These are phyloP conservation scores for Sphaeridia pumilis DNA, from an alignment of 2,888 invertebrate species.

Conservation along the genomic window DNA sequence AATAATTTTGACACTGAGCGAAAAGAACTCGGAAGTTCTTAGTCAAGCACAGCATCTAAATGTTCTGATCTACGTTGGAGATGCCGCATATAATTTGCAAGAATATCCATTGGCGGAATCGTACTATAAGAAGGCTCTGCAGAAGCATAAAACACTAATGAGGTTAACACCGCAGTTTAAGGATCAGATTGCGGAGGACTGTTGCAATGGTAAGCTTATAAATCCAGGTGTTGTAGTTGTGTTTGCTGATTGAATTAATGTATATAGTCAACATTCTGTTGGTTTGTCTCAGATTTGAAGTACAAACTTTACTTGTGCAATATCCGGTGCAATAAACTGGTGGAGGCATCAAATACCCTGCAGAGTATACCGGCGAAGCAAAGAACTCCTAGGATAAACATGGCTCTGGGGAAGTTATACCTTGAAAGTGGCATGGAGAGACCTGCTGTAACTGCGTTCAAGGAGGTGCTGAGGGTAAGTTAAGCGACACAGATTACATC, in stretches of 20 bases:
- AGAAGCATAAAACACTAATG: slow-evolving; percentile 52
- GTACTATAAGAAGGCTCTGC: slow-evolving; percentile 52
- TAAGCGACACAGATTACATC: background rate
- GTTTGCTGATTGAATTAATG: too few species aligned
- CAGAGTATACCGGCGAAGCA: slow-evolving; percentile 52
- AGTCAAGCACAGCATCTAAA: slow-evolving; percentile 54
- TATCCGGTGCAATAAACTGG: slow-evolving; percentile 52
- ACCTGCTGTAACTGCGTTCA: slow-evolving; percentile 61
- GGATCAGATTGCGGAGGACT: slow-evolving; percentile 48
- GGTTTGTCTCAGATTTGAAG: slow-evolving; percentile 48
- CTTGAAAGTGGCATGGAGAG: slow-evolving; percentile 56
- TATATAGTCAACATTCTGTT: background rate
- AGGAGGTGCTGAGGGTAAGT: slow-evolving; percentile 60
- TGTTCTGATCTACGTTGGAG: slow-evolving; percentile 55
- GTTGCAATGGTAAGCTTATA: slow-evolving; percentile 34
- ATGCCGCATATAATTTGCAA: slow-evolving; percentile 53
- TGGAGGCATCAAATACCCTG: slow-evolving; percentile 47
- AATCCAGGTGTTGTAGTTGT: background rate
- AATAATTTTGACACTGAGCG: slow-evolving; percentile 51
- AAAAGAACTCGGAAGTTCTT: slow-evolving; percentile 52
- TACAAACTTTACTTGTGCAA: slow-evolving; percentile 60
- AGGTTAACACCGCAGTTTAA: slow-evolving; percentile 38
- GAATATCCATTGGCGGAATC: slow-evolving; percentile 58
- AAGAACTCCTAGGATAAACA: slow-evolving; percentile 59
- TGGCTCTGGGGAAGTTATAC: slow-evolving; percentile 62